Evolutionary conservation across 2,797 vertebrate genomes (phyloP).

Genomic region (Ceyx erithaca): DNA sequence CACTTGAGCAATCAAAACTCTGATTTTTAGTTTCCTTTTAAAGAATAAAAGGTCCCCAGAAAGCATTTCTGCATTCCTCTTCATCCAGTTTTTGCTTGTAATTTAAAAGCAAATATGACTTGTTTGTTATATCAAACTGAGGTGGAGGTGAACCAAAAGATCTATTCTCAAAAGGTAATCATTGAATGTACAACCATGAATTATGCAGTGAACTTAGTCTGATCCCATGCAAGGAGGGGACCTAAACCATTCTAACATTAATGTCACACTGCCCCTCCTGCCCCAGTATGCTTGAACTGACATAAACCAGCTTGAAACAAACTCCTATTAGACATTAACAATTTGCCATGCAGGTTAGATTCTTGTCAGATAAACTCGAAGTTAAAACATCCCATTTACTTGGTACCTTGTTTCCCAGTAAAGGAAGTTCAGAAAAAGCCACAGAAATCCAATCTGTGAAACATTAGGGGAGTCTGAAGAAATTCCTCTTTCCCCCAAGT

Average conservation of each 20-base stretch:
- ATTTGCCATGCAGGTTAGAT: conserved; percentile 66
- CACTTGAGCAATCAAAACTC: conserved; percentile 38
- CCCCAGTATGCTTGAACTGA: not conserved
- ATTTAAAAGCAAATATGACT: conserved; percentile 36
- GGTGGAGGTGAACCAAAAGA: conserved; percentile 49
- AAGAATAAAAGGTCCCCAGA: conserved; percentile 48
- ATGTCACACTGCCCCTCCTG: not conserved
- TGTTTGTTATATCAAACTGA: conserved; percentile 13
- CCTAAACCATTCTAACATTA: not conserved
- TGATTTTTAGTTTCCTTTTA: conserved; percentile 63
- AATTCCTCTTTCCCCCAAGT: conserved; percentile 77
- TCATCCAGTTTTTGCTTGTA: conserved; percentile 26
- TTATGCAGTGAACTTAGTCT: conserved; percentile 58
- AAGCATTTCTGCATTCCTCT: conserved; percentile 46
- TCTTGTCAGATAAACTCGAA: conserved; percentile 63
- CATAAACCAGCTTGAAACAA: conserved; percentile 52
- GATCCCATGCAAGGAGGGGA: not conserved
- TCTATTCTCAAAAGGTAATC: conserved; percentile 8
- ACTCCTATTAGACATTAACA: conserved; percentile 55
- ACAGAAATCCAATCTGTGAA: conserved; percentile 80
- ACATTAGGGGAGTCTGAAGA: conserved; percentile 75
- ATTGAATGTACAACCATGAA: conserved; percentile 39
- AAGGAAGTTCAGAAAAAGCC: conserved; percentile 70
- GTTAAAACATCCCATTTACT: conserved; percentile 65
- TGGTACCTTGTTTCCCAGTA: conserved; percentile 72